phyloP scores from a whole-genome alignment of 2,797 vertebrate species.

The Setipinna tenuifilis region DNA sequence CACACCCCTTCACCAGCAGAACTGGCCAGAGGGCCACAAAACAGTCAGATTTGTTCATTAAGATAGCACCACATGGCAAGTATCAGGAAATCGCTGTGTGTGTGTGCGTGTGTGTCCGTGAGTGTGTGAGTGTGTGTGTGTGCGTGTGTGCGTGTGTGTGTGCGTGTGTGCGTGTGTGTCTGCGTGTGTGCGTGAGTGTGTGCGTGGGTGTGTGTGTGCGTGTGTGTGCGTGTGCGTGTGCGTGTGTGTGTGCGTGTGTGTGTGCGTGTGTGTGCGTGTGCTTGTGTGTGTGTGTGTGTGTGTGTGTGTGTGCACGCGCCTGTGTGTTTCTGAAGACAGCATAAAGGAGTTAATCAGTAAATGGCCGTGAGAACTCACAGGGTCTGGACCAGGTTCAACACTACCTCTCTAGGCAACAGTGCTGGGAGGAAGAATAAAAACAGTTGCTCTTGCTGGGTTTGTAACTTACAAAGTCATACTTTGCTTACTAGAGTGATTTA shows the following conservation, averaged over 20 bases:
- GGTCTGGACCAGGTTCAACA: neutral
- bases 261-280: neutral
- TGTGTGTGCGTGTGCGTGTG: neutral
- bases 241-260: neutral
- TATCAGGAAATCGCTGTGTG: conserved; percentile 2
- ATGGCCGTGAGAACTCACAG: neutral
- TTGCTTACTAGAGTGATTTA: neutral
- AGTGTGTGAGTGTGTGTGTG: too few species aligned
- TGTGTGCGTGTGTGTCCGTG: conserved; percentile 9
- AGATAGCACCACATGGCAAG: neutral
- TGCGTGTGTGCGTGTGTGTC: too few species aligned
- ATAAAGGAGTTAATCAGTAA: conserved; percentile 11
- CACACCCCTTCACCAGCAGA: neutral
- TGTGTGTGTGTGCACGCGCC: neutral
- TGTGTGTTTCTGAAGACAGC: neutral
- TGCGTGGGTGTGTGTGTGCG: too few species aligned
- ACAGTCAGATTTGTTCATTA: neutral
- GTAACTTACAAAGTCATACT: neutral
- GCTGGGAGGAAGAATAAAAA: neutral
- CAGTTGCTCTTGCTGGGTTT: neutral
- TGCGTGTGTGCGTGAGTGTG: too few species aligned
- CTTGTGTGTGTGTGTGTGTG: neutral
- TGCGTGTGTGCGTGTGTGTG: too few species aligned
- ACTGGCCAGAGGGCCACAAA: neutral
- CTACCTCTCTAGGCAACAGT: neutral